Evolutionary conservation across 2,888 invertebrate species (phyloP), one percentile per base, ranked within the genome.

Genomic region (Parnassius mnemosyne): DNA sequence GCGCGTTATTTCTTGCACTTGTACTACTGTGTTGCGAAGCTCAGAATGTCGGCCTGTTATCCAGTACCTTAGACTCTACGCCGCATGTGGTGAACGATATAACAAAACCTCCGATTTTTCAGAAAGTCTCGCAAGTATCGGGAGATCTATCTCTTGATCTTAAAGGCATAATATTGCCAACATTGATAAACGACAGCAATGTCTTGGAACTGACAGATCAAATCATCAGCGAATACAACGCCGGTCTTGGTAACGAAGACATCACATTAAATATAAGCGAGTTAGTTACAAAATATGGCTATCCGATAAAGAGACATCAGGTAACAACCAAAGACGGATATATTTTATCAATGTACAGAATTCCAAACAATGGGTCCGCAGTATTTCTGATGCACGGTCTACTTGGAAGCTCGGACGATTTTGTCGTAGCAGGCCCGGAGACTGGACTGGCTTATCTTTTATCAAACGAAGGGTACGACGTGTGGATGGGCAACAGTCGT

Each of bases 401-500:
- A 46, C 65, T 83, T 5, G 81, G 82, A 0, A 83, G 85, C 66
- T 76, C 87, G 1, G 87, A 87, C 56, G 87, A 87, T 64, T 89
- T 70, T 54, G 69, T 89, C 3, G 57, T 85, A 10, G 75, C 83
- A 0, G 89, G 89, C 0, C 79, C 80, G 0, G 74, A 76, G 2
- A 76, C 68, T 56, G 81, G 80, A 0, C 69, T 87, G 10, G 85
- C 85, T 0, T 93, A 89, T 67, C 71, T 92, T 0, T 77, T 95
- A 1, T 92, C 94, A 0, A 92, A 93, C 51, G 83, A 90, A 57
- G 94, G 94, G 5, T 95, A 94, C 71, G 95, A 95, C 69, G 94
- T 95, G 0, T 97, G 97, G 97, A 80, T 97, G 80, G 94, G 95
- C 0, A 97, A 97, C 78, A 93, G 93, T 7, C 92, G 97, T 1